Evolutionary conservation across 1,140 invertebrate genomes (phyloP), one percentile per base, ranked within the genome.

Genomic region (Lerema accius): DNA sequence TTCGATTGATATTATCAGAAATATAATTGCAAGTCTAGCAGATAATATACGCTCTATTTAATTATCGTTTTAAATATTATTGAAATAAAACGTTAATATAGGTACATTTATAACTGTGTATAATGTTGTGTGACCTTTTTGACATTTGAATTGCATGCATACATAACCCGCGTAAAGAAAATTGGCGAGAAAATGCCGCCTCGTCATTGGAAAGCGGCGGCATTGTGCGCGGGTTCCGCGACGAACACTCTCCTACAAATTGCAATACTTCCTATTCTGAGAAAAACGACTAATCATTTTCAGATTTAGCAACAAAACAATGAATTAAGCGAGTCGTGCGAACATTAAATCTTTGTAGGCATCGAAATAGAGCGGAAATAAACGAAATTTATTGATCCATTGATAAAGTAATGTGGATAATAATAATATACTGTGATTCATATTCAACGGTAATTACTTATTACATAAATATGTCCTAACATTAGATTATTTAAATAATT

Each of bases 161-260:
- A 32, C 35, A 43, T 65, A 53, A 59, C 35, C 35, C 46, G 28
- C 40, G 39, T 35, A 32, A 60, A 64, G 70, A 74, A 77, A 76
- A 75, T 74, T 50, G 72, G 49, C 67, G 68, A 68, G 67, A 75
- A 80, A 73, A 67, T 42, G 56, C 26, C 55, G 45, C 66, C 63
- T 60, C 64, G 53, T 48, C 65, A 73, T 72, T 79, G 62, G 78
- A 83, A 81, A 81, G 73, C 69, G 71, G 65, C 67, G 67, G 40
- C 51, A 65, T 69, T 66, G 64, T 65, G 58, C 45, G 17, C 35
- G 32, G 32, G 43, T 60, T 65, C 49, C 49, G 59, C 32, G 43
- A 15, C 7, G 16, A 28, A 23, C 2, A 17, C 6, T 19, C 50
- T 32, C 7, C n/a, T 10, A 26, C 42, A 28, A 58, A 35, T 53